These are phyloP conservation scores for Drosophila yakuba DNA, from an alignment of 1,140 invertebrate genomes.

Conservation along the genomic window DNA sequence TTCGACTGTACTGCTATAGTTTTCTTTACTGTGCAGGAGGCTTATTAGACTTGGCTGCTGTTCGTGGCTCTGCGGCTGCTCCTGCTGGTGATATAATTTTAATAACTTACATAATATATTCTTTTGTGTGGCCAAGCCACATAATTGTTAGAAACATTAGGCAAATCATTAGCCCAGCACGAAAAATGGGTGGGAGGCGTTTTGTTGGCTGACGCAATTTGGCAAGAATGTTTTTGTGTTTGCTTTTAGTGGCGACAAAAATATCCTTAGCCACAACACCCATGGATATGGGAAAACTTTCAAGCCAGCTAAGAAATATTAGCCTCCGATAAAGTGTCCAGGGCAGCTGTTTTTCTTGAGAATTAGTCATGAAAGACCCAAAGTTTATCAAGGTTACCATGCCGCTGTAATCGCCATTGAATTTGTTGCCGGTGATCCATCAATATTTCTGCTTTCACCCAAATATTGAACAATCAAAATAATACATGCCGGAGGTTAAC, in stretches of 20 bases:
- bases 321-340: slow-evolving; percentile 24
- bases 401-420: slow-evolving; percentile 29
- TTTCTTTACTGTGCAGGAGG: slow-evolving; percentile 37
- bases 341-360: slow-evolving; percentile 35
- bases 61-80: slow-evolving; percentile 14
- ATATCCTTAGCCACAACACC: slow-evolving; percentile 27
- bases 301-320: slow-evolving; percentile 33
- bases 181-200: slow-evolving; percentile 8
- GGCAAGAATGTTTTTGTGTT: slow-evolving; percentile 61
- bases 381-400: slow-evolving; percentile 37
- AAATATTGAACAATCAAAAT: slow-evolving; percentile 27
- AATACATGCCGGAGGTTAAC: slow-evolving; percentile 20
- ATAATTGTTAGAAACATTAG: slow-evolving; percentile 82
- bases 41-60: slow-evolving; percentile 66
- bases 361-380: slow-evolving; percentile 34
- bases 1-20: too few relatives aligned
- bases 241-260: slow-evolving; percentile 49
- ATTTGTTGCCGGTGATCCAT: slow-evolving; percentile 33
- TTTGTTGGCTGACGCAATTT: slow-evolving; percentile 67
- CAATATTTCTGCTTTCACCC: slow-evolving; percentile 20
- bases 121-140: slow-evolving; percentile 76
- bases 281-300: slow-evolving; percentile 48
- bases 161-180: slow-evolving; percentile 74
- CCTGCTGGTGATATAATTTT: slow-evolving; percentile 79
- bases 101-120: slow-evolving; percentile 83